These are phyloP conservation scores for Glareola pratincola DNA, from an alignment of 2,113 vertebrate genomes.

Conservation along the genomic window DNA sequence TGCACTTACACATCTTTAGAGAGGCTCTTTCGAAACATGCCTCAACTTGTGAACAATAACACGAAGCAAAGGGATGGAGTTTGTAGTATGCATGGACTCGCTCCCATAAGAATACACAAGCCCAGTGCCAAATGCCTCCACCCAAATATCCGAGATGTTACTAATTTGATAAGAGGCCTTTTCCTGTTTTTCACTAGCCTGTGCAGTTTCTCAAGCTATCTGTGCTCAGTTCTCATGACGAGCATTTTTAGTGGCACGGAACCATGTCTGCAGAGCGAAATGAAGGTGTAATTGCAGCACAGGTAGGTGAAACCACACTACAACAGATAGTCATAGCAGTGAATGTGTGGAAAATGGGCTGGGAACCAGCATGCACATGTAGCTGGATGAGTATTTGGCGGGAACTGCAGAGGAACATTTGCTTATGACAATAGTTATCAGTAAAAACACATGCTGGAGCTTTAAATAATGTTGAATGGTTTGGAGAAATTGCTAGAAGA, in stretches of 20 bases:
- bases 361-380: accelerated
- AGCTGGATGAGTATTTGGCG: neutral
- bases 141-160: slow-evolving; percentile 37
- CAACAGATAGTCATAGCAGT: neutral
- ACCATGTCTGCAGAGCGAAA: neutral
- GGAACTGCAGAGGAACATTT: neutral
- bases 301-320: neutral
- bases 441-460: neutral
- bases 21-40: neutral
- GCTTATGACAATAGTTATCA: neutral
- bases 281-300: neutral
- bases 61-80: neutral
- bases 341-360: neutral
- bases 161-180: slow-evolving; percentile 44
- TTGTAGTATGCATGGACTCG: neutral
- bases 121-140: slow-evolving; percentile 48
- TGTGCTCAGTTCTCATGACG: neutral
- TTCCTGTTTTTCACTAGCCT: slow-evolving; percentile 49
- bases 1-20: neutral
- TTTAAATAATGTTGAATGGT: neutral
- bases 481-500: neutral
- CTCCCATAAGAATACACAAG: neutral
- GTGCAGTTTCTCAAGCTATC: slow-evolving; percentile 11
- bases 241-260: neutral
- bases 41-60: neutral